Conservation (phyloP, 1,140 invertebrate genomes). For the Arctopsyche grandis region DNA sequence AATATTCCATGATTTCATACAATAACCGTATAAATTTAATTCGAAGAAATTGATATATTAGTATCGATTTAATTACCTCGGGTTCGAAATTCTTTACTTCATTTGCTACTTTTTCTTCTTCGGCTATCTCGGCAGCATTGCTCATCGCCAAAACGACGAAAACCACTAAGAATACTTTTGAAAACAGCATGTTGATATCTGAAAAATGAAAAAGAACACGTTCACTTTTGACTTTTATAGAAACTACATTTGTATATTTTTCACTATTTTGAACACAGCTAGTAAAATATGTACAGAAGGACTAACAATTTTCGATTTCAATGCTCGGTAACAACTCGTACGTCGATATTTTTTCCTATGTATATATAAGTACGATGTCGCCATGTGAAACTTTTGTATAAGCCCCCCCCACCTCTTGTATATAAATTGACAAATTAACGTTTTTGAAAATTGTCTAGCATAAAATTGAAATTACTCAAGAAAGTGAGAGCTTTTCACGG, state of each 20-base stretch:
- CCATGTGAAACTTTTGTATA: conserved; percentile 11
- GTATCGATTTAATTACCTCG: background rate
- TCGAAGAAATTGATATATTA: background rate
- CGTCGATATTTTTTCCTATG: background rate
- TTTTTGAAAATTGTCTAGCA: conserved; percentile 7
- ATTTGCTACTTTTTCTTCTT: background rate
- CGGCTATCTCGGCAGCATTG: background rate
- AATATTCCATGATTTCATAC: no score
- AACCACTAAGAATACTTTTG: background rate
- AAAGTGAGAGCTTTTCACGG: no score
- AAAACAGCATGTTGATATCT: background rate
- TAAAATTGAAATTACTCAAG: conserved; percentile 8
- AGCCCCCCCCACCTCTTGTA: background rate
- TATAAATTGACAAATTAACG: background rate
- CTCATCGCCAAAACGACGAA: background rate
- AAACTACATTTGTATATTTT: background rate
- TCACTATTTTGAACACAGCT: background rate
- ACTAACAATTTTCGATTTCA: no score
- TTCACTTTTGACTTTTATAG: background rate
- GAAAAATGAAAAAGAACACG: background rate
- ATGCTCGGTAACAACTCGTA: no score
- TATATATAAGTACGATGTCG: background rate
- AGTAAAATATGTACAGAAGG: no score
- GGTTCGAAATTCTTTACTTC: background rate
- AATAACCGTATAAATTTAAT: conserved; percentile 1